Evolutionary conservation across 2,113 vertebrate species (phyloP).

Genomic region (Thalassarche chlororhynchos): DNA sequence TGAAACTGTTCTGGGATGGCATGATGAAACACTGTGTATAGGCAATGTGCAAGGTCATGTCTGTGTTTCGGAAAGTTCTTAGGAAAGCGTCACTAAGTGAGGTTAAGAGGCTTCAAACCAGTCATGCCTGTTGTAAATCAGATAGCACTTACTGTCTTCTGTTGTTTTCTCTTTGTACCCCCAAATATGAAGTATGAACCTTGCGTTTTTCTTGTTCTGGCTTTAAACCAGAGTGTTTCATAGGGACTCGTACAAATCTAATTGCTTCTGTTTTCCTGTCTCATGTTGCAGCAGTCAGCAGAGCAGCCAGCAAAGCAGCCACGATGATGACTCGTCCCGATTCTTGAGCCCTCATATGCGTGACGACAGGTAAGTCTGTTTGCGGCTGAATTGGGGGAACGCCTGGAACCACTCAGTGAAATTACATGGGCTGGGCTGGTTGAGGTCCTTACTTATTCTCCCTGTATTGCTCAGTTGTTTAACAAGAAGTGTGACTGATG

Average conservation of each 20-base stretch:
- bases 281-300: conserved; percentile 81
- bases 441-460: background rate
- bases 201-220: background rate
- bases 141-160: rapidly evolving
- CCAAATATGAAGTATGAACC: rapidly evolving
- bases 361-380: conserved; percentile 80
- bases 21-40: rapidly evolving
- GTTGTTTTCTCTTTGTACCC: background rate
- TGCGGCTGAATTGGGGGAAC: rapidly evolving
- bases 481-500: background rate
- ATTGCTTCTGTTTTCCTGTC: background rate
- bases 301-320: conserved; percentile 92
- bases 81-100: background rate
- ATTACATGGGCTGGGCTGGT: background rate
- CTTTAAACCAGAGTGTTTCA: background rate
- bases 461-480: background rate
- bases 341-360: conserved; percentile 85
- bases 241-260: background rate
- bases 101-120: background rate
- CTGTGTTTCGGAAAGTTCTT: background rate
- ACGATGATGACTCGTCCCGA: conserved; percentile 85
- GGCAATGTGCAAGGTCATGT: no score
- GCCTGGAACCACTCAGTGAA: rapidly evolving
- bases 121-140: rapidly evolving
- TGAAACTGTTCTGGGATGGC: background rate